Conservation (phyloP, 2,888 invertebrate genomes). For the Heliconius cydno region DNA sequence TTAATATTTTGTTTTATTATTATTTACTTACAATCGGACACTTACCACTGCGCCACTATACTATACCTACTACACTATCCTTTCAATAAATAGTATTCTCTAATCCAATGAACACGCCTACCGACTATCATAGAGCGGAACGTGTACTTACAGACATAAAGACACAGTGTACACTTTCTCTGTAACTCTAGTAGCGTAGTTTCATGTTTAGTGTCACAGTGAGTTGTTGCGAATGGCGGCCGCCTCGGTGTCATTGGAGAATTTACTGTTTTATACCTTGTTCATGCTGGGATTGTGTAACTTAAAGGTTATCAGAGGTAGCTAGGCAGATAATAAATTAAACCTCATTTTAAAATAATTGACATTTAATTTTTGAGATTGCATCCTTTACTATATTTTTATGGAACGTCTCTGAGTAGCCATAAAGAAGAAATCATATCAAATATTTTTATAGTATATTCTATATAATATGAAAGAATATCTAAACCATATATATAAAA, state of each 20-base stretch:
- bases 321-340: background rate
- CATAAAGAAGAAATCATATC: too few relatives aligned
- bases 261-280: conserved; percentile 32
- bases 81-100: too few relatives aligned
- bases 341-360: background rate
- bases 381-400: background rate
- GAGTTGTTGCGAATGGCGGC: conserved; percentile 36
- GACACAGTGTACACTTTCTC: conserved; percentile 40
- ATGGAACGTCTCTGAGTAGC: background rate
- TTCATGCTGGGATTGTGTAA: conserved; percentile 10
- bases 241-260: conserved; percentile 27
- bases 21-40: too few relatives aligned
- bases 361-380: background rate
- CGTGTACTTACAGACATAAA: background rate
- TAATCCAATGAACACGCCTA: background rate
- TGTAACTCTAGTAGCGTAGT: conserved; percentile 43
- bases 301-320: background rate
- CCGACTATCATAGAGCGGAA: conserved; percentile 1
- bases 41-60: background rate
- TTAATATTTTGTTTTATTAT: background rate
- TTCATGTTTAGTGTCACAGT: conserved; percentile 42
- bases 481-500: background rate
- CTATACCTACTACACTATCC: too few relatives aligned
- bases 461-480: too few relatives aligned
- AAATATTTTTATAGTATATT: too few relatives aligned